Conservation (phyloP, 1,140 invertebrate species). For the Pachyrhynchus sulphureomaculatus region DNA sequence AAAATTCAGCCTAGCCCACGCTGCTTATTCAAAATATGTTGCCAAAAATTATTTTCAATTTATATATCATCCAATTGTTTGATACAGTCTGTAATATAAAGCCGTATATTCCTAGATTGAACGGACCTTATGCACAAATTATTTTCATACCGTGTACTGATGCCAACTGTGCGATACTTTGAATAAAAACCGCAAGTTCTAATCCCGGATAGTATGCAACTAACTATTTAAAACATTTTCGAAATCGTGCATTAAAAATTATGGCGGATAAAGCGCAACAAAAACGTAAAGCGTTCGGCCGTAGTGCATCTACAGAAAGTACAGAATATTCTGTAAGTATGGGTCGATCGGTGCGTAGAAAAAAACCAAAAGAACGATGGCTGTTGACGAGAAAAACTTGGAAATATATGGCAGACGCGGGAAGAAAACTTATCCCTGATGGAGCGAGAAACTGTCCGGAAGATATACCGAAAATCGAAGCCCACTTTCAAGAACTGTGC, state of each 20-base stretch:
- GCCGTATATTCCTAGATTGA: conserved; percentile 12
- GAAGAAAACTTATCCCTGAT: conserved; percentile 80
- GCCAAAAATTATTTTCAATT: conserved; percentile 25
- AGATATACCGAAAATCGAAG: conserved; percentile 76
- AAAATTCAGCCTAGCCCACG: conserved; percentile 16
- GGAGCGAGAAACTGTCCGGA: conserved; percentile 67
- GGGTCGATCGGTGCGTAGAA: conserved; percentile 56
- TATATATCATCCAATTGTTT: conserved; percentile 28
- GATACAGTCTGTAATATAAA: conserved; percentile 7
- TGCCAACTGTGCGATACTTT: conserved; percentile 10
- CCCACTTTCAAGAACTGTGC: conserved; percentile 82
- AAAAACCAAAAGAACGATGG: conserved; percentile 76
- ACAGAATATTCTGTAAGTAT: conserved; percentile 49
- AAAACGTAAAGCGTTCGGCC: conserved; percentile 42
- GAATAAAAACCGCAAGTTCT: not conserved
- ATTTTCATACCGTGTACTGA: conserved; percentile 1
- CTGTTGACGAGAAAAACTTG: conserved; percentile 83
- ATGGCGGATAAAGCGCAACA: conserved; percentile 43
- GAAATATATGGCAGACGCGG: conserved; percentile 87
- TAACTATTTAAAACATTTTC: conserved; percentile 6
- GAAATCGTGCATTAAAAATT: conserved; percentile 4
- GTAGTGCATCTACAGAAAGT: conserved; percentile 47
- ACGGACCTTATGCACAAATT: conserved; percentile 24
- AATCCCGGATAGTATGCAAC: conserved; percentile 5
- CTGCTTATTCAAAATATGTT: conserved; percentile 7